These are phyloP conservation scores for Tokudaia tokunoshimensis DNA, from an alignment of 2,797 vertebrate genomes.

Conservation along the genomic window DNA sequence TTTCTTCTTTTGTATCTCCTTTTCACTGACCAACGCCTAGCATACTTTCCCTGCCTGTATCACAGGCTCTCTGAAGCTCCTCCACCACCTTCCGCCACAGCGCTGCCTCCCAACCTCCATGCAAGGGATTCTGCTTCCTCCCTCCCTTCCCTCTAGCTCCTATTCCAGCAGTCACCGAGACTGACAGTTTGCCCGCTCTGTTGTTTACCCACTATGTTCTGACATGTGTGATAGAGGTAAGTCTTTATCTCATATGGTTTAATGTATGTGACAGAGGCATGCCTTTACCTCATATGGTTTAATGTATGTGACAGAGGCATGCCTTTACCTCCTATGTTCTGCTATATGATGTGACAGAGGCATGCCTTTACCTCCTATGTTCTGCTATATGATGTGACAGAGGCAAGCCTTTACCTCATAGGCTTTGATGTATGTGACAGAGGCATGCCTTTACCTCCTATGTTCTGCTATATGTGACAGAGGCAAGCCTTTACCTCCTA, in stretches of 20 bases:
- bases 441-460: too few species aligned
- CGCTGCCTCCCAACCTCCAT: background rate
- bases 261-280: too few species aligned
- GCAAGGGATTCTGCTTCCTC: too few species aligned
- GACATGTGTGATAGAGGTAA: too few species aligned
- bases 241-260: background rate
- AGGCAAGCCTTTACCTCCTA: too few species aligned
- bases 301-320: background rate
- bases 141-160: background rate
- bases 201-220: background rate
- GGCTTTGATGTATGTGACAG: too few species aligned
- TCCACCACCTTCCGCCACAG: too few species aligned
- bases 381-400: too few species aligned
- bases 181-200: too few species aligned
- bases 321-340: slow-evolving; percentile 31
- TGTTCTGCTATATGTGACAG: too few species aligned
- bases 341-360: slow-evolving; percentile 13
- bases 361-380: background rate
- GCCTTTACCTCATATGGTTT: slow-evolving; percentile 19
- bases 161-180: background rate
- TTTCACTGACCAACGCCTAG: background rate
- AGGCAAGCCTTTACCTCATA: background rate
- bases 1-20: too few species aligned
- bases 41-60: background rate
- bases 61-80: background rate